Conservation (phyloP, 2,797 vertebrate species). For the Heteromormyrus szaboi region DNA sequence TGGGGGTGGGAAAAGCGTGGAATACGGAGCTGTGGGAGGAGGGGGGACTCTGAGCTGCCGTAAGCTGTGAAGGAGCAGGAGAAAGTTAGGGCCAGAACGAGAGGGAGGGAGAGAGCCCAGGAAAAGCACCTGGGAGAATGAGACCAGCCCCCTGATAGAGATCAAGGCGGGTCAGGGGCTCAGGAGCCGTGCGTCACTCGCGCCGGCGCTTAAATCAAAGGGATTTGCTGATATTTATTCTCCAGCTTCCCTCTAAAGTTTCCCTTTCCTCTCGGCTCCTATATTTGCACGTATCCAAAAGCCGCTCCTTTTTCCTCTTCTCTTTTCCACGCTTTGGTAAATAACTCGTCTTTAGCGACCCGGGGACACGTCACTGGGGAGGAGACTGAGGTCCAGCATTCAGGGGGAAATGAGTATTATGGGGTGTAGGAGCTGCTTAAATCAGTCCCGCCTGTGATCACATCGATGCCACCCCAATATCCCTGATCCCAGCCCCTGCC, state of each 20-base stretch:
- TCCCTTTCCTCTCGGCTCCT: background rate
- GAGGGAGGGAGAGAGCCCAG: background rate
- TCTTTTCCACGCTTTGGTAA: background rate
- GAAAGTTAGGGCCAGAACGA: background rate
- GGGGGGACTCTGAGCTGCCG: background rate
- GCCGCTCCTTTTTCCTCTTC: background rate
- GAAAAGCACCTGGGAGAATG: background rate
- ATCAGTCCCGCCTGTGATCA: background rate
- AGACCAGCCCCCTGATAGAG: background rate
- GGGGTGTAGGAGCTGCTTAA: background rate
- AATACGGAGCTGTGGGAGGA: background rate
- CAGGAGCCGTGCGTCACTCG: background rate
- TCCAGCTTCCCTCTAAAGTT: conserved; percentile 2
- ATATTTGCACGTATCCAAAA: background rate
- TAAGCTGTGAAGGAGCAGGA: background rate
- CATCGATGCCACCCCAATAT: background rate
- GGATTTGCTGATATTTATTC: background rate
- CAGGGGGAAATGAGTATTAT: background rate
- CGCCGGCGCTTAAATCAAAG: background rate
- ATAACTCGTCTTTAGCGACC: background rate
- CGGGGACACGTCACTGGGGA: background rate
- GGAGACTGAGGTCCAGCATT: background rate
- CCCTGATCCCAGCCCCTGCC: background rate
- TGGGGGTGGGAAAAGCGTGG: background rate
- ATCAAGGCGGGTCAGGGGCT: background rate